Conservation (phyloP, 2,797 vertebrate genomes). For the Schizopygopsis malacanthus region DNA sequence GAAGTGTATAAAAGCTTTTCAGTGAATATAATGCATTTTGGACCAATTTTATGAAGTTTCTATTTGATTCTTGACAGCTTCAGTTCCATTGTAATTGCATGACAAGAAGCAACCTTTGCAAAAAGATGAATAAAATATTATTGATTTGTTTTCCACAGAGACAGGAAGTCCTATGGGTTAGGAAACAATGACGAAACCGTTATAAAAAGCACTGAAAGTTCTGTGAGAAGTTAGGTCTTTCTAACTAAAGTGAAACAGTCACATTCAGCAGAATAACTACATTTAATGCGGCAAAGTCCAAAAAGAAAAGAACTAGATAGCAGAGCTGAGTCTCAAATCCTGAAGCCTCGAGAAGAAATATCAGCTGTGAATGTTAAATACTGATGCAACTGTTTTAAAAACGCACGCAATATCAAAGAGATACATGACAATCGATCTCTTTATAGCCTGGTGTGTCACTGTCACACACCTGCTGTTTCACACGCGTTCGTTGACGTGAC, state of each 20-base stretch:
- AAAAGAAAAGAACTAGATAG: conserved; percentile 13
- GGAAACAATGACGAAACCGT: not conserved
- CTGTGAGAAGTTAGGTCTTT: not conserved
- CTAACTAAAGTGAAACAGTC: conserved; percentile 38
- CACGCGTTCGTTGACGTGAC: conserved; percentile 25
- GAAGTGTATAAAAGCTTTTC: not conserved
- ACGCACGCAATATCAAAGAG: conserved; percentile 36
- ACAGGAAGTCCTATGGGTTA: not conserved
- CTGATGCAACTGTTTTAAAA: conserved; percentile 51
- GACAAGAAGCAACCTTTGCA: not conserved
- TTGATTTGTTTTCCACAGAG: not conserved
- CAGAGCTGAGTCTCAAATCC: conserved; percentile 14
- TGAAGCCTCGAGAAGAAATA: conserved; percentile 29
- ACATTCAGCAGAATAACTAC: conserved; percentile 29
- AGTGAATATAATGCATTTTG: not conserved
- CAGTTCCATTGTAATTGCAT: not conserved
- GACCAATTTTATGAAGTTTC: not conserved
- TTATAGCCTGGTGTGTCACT: conserved; percentile 34
- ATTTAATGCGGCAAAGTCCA: conserved; percentile 33
- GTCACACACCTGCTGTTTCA: conserved; percentile 38
- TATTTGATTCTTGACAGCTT: not conserved
- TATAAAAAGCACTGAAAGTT: conserved; percentile 19
- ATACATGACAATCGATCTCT: conserved; percentile 51
- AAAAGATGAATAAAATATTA: not conserved
- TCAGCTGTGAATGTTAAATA: conserved; percentile 26